These are phyloP conservation scores for Drosophila varians DNA, from an alignment of 1,140 invertebrate genomes.

Conservation along the genomic window DNA sequence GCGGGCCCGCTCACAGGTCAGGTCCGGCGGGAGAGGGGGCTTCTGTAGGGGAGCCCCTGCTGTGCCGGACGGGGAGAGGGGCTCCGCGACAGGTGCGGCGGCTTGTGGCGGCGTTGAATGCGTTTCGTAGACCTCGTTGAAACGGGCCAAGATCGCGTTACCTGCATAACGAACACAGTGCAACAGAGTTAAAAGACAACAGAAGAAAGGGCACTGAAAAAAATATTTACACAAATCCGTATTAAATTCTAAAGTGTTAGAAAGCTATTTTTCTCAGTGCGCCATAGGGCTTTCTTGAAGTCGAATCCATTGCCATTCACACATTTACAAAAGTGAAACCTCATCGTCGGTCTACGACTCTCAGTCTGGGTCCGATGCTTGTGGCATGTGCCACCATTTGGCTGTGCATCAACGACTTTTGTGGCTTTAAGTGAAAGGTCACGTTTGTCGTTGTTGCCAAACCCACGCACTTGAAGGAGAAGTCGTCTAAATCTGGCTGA, in stretches of 20 bases:
- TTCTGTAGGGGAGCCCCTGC: constrained; percentile 17
- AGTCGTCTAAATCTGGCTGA: not conserved
- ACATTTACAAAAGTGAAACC: constrained; percentile 46
- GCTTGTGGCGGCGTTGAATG: constrained; percentile 46
- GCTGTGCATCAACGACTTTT: constrained; percentile 47
- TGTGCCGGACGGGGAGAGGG: constrained; percentile 8
- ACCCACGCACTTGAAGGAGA: constrained; percentile 27
- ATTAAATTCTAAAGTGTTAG: no score
- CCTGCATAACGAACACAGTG: constrained; percentile 43
- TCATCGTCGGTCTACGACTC: constrained; percentile 15
- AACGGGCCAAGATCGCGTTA: constrained; percentile 79
- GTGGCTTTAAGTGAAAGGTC: constrained; percentile 55
- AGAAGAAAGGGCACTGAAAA: constrained; percentile 21
- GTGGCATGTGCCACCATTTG: constrained; percentile 52
- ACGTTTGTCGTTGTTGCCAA: constrained; percentile 38
- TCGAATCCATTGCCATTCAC: constrained; percentile 11
- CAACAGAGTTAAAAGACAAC: constrained; percentile 24
- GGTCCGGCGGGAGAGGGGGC: constrained; percentile 85
- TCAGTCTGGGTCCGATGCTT: constrained; percentile 17
- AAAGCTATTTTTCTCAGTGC: constrained; percentile 12
- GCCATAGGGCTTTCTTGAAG: constrained; percentile 7
- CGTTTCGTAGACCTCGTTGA: constrained; percentile 76
- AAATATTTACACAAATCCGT: no score
- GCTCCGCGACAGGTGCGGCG: constrained; percentile 49
- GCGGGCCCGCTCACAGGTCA: constrained; percentile 85